Base-by-base conservation (phyloP, 1,140 invertebrate species). In the Platyura marginata region DNA sequence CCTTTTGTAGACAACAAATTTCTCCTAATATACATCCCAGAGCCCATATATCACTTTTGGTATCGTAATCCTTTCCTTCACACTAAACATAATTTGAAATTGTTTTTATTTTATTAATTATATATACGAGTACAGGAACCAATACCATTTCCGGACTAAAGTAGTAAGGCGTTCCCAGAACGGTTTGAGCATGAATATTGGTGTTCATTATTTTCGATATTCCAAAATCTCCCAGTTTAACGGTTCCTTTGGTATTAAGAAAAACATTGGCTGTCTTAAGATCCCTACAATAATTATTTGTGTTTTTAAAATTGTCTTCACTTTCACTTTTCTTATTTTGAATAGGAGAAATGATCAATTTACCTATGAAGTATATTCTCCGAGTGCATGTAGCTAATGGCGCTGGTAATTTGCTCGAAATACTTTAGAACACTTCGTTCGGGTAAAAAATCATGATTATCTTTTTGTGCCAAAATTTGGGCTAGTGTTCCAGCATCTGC, bases 31-130 rank as follows among this genome's bases (percentile, higher is more conserved):
- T 81, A 57, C 82, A 86, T 10, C 79, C 80, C 23, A 85, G 57
- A 13, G 82, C 79, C 82, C 81, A 86, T 43, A 86, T 77, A 53
- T 86, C 81, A 25, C 76, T 80, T 57, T 84, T 83, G 52, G 79
- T 73, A 56, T 81, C 78, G 54, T 85, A 85, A 29, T 75, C 65
- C 52, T 77, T 77, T 8, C 80, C 79, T 62, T 81, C 79, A 58
- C 79, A 82, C 79, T 81, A 51, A 16, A 65, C 58, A 44, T 2
- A 5, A 29, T 1, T 3, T 5, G 13, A n/a, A 22, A 25, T 42
- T 16, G 35, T 2, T 43, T 25, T 22, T 38, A 40, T 41, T 22
- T 44, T 6, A 25, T 41, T 2, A 38, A 4, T 19, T 33, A 11
- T 6, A 18, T 5, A n/a, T n/a, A 20, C 21, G 29, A 22, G 22